These are phyloP conservation scores for Champsocephalus gunnari DNA, from an alignment of 2,797 vertebrate species.

Conservation along the genomic window DNA sequence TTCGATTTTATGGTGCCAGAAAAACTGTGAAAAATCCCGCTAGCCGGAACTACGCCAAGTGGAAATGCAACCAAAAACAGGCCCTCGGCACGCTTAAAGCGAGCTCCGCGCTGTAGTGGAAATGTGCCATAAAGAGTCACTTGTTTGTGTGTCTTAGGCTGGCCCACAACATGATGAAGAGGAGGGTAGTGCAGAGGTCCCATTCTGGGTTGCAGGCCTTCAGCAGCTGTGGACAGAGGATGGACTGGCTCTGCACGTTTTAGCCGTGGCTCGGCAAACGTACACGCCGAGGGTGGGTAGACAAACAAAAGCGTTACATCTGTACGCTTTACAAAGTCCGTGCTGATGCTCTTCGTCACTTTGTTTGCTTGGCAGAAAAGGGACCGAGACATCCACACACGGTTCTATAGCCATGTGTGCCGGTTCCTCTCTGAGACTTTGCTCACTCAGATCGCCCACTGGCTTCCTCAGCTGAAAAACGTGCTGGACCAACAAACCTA, in stretches of 20 bases:
- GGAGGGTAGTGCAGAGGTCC: constrained; percentile 16
- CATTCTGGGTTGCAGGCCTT: constrained; percentile 74
- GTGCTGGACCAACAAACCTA: constrained; percentile 59
- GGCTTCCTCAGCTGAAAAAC: constrained; percentile 69
- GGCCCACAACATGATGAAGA: constrained; percentile 19
- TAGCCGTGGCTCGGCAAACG: constrained; percentile 39
- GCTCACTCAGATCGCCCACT: constrained; percentile 69
- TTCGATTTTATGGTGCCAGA: no score
- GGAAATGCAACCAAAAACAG: no score
- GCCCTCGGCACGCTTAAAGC: no score
- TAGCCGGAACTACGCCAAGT: no score
- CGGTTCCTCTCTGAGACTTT: constrained; percentile 72
- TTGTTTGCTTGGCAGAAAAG: constrained; percentile 65
- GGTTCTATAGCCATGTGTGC: constrained; percentile 71
- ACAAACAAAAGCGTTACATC: background rate
- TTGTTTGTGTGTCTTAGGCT: constrained; percentile 47
- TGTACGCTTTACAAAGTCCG: background rate
- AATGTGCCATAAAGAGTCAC: background rate
- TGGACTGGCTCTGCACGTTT: constrained; percentile 76
- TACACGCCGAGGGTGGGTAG: constrained; percentile 60
- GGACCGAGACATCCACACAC: constrained; percentile 33
- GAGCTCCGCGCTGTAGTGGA: no score
- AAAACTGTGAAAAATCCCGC: no score
- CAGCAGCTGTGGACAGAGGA: constrained; percentile 82
- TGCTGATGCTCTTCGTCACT: background rate